Conservation (phyloP, 2,113 vertebrate species). For the Chlorodrepanis virens region DNA sequence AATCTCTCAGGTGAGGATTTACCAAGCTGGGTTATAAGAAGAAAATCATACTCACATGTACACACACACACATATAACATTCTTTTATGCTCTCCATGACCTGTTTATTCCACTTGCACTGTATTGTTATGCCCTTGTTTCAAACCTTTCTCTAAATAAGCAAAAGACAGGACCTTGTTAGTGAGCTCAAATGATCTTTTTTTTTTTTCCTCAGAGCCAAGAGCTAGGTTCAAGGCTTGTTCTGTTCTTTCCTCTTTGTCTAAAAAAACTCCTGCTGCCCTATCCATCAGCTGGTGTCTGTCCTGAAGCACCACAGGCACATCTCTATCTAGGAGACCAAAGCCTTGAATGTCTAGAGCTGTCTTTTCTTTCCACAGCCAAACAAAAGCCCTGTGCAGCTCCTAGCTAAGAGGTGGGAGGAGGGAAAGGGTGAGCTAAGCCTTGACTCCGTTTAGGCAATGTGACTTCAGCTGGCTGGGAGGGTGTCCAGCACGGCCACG, state of each 20-base stretch:
- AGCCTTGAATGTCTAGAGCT: neutral
- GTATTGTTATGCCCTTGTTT: neutral
- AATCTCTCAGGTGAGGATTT: neutral
- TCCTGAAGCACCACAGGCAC: neutral
- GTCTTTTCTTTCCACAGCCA: neutral
- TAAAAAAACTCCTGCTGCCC: neutral
- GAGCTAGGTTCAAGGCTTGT: slow-evolving; percentile 28
- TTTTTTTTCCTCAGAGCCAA: neutral
- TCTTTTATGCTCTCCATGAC: neutral
- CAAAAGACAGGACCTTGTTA: neutral
- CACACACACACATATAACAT: neutral
- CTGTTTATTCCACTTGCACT: neutral
- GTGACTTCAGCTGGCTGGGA: accelerated
- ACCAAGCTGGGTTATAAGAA: neutral
- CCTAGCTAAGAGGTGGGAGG: neutral
- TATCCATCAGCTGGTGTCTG: neutral
- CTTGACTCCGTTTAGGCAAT: neutral
- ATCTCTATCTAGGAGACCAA: neutral
- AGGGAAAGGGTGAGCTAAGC: neutral
- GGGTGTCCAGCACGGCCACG: accelerated
- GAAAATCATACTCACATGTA: neutral
- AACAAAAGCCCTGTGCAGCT: neutral
- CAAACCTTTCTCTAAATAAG: neutral
- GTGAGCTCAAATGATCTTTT: neutral
- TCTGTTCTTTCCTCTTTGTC: slow-evolving; percentile 9